Evolutionary conservation across 2,797 vertebrate genomes (phyloP), one percentile per base, ranked within the genome.

Genomic region (Spinus pinus): DNA sequence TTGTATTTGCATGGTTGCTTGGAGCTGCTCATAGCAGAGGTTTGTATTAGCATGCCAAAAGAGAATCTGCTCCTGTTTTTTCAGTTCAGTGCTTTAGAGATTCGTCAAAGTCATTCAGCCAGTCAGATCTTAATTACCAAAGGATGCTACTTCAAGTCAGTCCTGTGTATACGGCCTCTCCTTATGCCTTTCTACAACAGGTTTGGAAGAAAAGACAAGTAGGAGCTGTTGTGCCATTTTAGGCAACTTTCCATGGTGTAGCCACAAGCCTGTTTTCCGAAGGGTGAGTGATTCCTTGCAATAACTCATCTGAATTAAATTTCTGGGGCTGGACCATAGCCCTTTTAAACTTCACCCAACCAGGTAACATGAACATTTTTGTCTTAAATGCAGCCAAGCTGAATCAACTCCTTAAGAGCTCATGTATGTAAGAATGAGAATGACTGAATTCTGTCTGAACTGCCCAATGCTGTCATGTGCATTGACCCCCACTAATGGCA

Each of bases 71-170:
- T 88, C 35, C 67, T 65, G 39, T 28, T 86, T 85, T 80, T 91
- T 74, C 77, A 75, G 60, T 79, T 91, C 69, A 84, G 54, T 39
- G 41, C 62, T 93, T 86, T 82, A 86, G 54, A 95, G 79, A 94
- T 73, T 79, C 1, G 0, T 77, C 71, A 64, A 53, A 92, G 67
- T 66, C 27, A 27, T 66, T 85, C 81, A 92, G 24, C 57, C 75
- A 91, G 71, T 66, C 67, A 75, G 88, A 93, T 78, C 70, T 88
- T 90, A 86, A 88, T 88, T 83, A 93, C 67, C 53, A 88, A 64
- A 88, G 37, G 80, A 49, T 71, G 49, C 30, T 90, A 33, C 57
- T 88, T 80, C 41, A 66, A 80, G 49, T 81, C 72, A 86, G 51
- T 28, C 28, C 35, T 39, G 27, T 62, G 51, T n/a, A 64, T 84